phyloP scores from a whole-genome alignment of 2,797 vertebrate genomes.

The Ara ararauna region DNA sequence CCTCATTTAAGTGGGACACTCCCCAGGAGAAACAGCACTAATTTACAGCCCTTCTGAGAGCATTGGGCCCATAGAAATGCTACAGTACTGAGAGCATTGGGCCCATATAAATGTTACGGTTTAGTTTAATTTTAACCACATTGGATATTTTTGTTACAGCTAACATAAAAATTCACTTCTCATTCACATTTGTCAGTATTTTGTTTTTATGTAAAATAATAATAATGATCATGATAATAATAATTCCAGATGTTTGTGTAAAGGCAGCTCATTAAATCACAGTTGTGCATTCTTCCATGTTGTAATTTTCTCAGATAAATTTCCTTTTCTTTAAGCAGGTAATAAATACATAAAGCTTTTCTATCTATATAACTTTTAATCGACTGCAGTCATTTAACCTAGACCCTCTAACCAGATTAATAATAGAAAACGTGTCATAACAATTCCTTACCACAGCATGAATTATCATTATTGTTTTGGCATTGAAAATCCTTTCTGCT shows the following conservation, averaged over 20 bases:
- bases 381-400: slow-evolving; percentile 70
- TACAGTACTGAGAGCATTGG: neutral
- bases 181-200: neutral
- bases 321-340: slow-evolving; percentile 65
- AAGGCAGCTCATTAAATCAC: slow-evolving; percentile 44
- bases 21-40: slow-evolving; percentile 25
- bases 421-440: slow-evolving; percentile 74
- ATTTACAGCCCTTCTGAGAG: slow-evolving; percentile 33
- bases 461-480: slow-evolving; percentile 75
- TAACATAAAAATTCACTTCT: slow-evolving; percentile 14
- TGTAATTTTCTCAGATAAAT: slow-evolving; percentile 62
- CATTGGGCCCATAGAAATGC: neutral
- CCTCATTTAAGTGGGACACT: slow-evolving; percentile 28
- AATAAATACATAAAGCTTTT: slow-evolving; percentile 65
- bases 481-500: slow-evolving; percentile 67
- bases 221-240: slow-evolving; percentile 26
- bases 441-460: slow-evolving; percentile 68
- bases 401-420: slow-evolving; percentile 70
- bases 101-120: neutral
- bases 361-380: slow-evolving; percentile 71
- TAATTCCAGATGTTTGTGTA: slow-evolving; percentile 32
- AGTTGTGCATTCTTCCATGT: slow-evolving; percentile 36
- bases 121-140: slow-evolving; percentile 16
- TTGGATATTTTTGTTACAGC: neutral
- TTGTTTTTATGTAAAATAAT: slow-evolving; percentile 59